A percentile compares a stretch with the other conserved stretches of the same genome.
These are phyloP conservation scores for Nematostella vectensis DNA, from an alignment of 92 coral and sea anemone genomes.

Conservation along the genomic window DNA sequence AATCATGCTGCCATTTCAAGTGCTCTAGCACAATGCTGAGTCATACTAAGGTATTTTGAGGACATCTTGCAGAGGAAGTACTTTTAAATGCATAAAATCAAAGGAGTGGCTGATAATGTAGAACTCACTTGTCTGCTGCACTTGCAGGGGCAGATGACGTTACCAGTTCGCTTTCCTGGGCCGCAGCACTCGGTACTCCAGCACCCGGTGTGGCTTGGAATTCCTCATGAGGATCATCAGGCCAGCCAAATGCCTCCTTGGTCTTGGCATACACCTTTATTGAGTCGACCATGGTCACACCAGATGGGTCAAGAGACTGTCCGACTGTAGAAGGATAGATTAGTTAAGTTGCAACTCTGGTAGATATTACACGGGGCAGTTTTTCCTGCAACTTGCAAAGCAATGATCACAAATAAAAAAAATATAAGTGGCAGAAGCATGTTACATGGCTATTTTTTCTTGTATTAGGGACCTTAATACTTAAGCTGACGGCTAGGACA, in stretches of 20 bases:
- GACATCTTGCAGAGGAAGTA: too few species aligned
- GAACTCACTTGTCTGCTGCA: constrained; percentile 79
- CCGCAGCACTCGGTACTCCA: constrained; percentile 33
- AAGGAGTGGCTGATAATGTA: too few species aligned
- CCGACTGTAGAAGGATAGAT: constrained; percentile 72
- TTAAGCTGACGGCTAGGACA: too few species aligned
- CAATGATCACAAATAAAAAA: neutral
- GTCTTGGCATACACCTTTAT: constrained; percentile 88
- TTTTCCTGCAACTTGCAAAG: neutral
- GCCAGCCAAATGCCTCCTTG: constrained; percentile 99
- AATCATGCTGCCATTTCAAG: too few species aligned
- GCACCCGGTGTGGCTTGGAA: constrained; percentile 59
- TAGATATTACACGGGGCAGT: neutral
- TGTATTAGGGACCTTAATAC: too few species aligned
- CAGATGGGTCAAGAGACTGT: constrained; percentile 85
- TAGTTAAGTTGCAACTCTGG: too few species aligned
- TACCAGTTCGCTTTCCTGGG: constrained; percentile 64
- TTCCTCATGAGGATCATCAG: constrained; percentile 96
- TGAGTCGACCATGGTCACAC: constrained; percentile 96
- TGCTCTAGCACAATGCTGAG: too few species aligned
- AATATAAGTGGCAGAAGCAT: too few species aligned
- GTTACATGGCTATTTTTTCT: too few species aligned
- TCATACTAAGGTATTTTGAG: too few species aligned
- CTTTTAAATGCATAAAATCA: too few species aligned
- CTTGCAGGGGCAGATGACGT: constrained; percentile 65